These are phyloP conservation scores for Notamacropus eugenii DNA, from an alignment of 2,797 vertebrate species.

Conservation along the genomic window DNA sequence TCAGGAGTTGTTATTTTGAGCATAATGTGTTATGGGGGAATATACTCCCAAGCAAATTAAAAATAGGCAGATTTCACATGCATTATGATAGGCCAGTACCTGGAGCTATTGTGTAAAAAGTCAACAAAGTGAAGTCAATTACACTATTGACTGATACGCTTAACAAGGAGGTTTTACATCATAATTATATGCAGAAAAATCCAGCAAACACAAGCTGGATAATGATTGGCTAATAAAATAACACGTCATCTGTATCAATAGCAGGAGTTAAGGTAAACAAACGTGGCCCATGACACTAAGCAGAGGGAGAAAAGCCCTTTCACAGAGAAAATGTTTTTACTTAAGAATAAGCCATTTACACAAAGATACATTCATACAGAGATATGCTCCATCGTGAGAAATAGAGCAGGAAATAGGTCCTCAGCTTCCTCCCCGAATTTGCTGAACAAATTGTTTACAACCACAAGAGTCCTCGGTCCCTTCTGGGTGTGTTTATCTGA, in stretches of 20 bases:
- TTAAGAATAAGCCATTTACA: conserved; percentile 67
- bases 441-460: neutral
- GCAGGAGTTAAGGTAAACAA: conserved; percentile 80
- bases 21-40: conserved; percentile 32
- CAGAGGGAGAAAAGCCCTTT: conserved; percentile 45
- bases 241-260: conserved; percentile 77
- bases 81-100: conserved; percentile 68
- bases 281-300: conserved; percentile 66
- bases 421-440: neutral
- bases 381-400: conserved; percentile 57
- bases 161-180: conserved; percentile 78
- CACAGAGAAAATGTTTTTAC: conserved; percentile 72
- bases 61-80: conserved; percentile 71
- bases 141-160: conserved; percentile 79
- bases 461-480: neutral
- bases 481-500: rapidly evolving
- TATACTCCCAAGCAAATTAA: conserved; percentile 55
- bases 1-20: conserved; percentile 54
- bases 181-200: conserved; percentile 80
- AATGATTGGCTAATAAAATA: conserved; percentile 80
- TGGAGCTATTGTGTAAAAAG: conserved; percentile 76
- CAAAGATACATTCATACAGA: conserved; percentile 50
- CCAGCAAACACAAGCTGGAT: conserved; percentile 76
- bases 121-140: conserved; percentile 77
- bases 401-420: conserved; percentile 47